phyloP scores from a whole-genome alignment of 2,113 vertebrate species.

The Silurus meridionalis region DNA sequence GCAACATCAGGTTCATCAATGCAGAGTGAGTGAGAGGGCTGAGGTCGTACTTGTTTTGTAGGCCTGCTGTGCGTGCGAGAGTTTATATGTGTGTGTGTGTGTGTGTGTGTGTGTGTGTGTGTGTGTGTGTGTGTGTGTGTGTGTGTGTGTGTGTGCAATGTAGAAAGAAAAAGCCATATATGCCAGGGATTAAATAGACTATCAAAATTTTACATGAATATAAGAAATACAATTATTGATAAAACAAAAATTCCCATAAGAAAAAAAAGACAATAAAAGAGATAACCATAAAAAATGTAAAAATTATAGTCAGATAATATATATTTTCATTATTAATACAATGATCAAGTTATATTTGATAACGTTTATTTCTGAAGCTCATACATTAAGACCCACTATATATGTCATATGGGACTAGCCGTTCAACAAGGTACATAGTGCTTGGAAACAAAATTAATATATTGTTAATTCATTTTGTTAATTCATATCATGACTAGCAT shows the following conservation, averaged over 20 bases:
- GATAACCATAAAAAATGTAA: not conserved
- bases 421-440: too few relatives aligned
- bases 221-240: too few relatives aligned
- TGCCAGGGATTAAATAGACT: not conserved
- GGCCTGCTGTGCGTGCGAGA: not conserved
- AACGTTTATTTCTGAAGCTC: too few relatives aligned
- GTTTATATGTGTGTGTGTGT: not conserved
- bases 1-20: slow-evolving; percentile 61
- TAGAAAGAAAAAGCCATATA: not conserved
- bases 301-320: not conserved
- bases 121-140: too few relatives aligned
- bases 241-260: too few relatives aligned
- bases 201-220: not conserved
- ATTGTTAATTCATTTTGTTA: not conserved
- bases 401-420: too few relatives aligned
- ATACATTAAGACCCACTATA: too few relatives aligned
- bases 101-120: not conserved
- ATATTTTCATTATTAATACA: too few relatives aligned
- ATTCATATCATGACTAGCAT: not conserved
- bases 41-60: slow-evolving; percentile 28
- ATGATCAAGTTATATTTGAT: too few relatives aligned
- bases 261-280: too few relatives aligned
- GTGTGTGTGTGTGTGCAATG: too few relatives aligned
- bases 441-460: not conserved
- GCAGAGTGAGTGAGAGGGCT: slow-evolving; percentile 44